These are phyloP conservation scores for Promerops cafer DNA, from an alignment of 2,113 vertebrate genomes.

Conservation along the genomic window DNA sequence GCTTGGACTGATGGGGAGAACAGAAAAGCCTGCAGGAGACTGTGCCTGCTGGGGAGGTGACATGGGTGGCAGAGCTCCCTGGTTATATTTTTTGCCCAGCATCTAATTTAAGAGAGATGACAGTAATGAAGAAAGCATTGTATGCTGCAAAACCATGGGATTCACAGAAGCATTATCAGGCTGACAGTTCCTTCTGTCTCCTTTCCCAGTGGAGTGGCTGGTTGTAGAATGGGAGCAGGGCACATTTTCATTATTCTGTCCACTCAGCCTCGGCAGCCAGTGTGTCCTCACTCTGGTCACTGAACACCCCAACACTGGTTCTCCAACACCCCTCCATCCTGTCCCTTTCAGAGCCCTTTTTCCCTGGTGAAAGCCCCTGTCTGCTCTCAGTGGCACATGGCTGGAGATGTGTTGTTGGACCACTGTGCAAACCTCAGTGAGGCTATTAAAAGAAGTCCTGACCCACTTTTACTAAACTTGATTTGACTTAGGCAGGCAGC, in stretches of 20 bases:
- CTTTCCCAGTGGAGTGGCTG: neutral
- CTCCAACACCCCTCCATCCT: neutral
- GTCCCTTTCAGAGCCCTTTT: neutral
- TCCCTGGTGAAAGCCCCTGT: neutral
- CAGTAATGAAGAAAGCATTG: neutral
- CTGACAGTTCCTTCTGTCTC: neutral
- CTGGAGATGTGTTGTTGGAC: neutral
- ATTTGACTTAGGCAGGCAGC: neutral
- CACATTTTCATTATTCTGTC: neutral
- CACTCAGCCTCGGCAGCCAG: neutral
- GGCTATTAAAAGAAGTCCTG: neutral
- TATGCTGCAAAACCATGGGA: neutral
- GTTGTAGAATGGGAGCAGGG: neutral
- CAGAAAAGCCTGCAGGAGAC: neutral
- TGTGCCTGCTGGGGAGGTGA: neutral
- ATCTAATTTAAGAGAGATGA: neutral
- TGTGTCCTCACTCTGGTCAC: neutral
- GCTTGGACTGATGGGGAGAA: neutral
- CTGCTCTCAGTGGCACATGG: neutral
- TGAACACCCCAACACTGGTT: neutral
- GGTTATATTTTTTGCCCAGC: neutral
- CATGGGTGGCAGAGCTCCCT: neutral
- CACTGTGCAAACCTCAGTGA: neutral
- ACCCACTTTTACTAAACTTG: neutral
- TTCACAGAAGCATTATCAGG: accelerated